phyloP scores from a whole-genome alignment of 2,797 vertebrate genomes.

The Ctenosaura bakeri region DNA sequence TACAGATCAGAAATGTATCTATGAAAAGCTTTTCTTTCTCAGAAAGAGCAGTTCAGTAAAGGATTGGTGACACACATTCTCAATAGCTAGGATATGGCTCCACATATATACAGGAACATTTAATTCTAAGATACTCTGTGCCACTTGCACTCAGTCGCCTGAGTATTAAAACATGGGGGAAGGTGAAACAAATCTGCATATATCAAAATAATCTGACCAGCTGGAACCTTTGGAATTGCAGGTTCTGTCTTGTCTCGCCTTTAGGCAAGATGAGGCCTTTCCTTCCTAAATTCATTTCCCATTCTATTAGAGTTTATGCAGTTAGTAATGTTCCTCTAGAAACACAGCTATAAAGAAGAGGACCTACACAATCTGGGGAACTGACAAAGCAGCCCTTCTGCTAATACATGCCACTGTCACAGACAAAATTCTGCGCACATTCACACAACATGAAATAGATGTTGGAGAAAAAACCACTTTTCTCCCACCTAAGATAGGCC shows the following conservation, averaged over 20 bases:
- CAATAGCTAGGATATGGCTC: neutral
- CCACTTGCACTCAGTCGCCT: neutral
- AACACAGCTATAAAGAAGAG: neutral
- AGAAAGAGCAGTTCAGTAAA: neutral
- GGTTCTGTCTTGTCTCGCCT: neutral
- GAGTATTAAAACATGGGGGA: neutral
- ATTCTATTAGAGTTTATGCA: neutral
- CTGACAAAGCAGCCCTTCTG: neutral
- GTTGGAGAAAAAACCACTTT: neutral
- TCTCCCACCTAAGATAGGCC: neutral
- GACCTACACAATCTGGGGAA: neutral
- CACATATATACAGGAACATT: neutral
- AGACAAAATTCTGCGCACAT: neutral
- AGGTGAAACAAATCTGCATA: neutral
- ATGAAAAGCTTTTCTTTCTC: no score
- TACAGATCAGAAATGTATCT: neutral
- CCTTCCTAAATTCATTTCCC: neutral
- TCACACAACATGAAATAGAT: neutral
- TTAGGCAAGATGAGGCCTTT: neutral
- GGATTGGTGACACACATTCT: neutral
- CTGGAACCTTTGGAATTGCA: neutral
- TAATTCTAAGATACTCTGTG: neutral
- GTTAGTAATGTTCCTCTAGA: neutral
- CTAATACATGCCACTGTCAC: neutral
- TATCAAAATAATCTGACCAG: neutral